phyloP scores from a whole-genome alignment of 2,113 vertebrate species.

The Microcebus tavaratra region DNA sequence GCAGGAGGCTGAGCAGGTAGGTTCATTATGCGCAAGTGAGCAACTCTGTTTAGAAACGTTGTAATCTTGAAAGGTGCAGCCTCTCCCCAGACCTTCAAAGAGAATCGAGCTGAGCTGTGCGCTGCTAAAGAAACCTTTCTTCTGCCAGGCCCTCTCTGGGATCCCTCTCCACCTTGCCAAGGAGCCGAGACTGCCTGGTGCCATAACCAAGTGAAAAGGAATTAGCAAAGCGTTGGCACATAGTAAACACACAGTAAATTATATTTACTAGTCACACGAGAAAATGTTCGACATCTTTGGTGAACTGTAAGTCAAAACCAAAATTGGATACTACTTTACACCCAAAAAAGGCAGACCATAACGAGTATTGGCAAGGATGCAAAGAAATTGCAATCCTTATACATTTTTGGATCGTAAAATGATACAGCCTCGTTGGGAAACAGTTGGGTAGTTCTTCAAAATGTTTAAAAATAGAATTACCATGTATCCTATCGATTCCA shows the following conservation, averaged over 20 bases:
- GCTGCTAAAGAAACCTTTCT: background rate
- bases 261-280: background rate
- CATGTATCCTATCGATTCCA: background rate
- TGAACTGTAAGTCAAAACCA: background rate
- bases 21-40: fast-evolving
- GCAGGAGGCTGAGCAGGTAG: background rate
- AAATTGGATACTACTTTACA: background rate
- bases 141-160: background rate
- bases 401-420: background rate
- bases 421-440: background rate
- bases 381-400: background rate
- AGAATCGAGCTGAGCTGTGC: background rate
- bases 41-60: background rate
- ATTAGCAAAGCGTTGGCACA: background rate
- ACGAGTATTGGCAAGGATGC: background rate
- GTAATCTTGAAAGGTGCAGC: background rate
- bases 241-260: background rate
- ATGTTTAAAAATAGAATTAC: background rate
- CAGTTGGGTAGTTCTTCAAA: background rate
- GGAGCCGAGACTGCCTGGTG: background rate
- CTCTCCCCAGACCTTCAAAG: background rate
- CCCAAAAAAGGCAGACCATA: background rate
- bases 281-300: background rate
- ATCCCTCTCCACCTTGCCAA: background rate
- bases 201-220: background rate